These are phyloP conservation scores for Alauda arvensis DNA, from an alignment of 2,797 vertebrate species.

Conservation along the genomic window DNA sequence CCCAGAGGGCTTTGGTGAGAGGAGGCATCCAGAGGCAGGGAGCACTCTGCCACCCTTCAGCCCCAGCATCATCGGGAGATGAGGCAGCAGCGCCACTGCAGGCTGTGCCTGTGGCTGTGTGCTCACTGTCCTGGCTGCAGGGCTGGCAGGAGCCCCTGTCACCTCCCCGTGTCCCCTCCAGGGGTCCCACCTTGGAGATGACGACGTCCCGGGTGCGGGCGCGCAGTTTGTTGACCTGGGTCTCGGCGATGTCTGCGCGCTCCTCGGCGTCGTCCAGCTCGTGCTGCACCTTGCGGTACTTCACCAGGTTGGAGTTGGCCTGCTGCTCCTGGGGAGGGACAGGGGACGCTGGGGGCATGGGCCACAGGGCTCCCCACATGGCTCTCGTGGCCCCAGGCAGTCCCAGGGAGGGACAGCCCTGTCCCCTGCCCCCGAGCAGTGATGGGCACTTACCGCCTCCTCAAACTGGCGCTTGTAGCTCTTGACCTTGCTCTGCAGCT, in stretches of 20 bases:
- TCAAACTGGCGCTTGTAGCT: conserved; percentile 91
- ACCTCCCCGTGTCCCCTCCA: rapidly evolving
- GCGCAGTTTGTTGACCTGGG: conserved; percentile 89
- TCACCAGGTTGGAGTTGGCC: conserved; percentile 86
- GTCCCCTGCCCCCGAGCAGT: background rate
- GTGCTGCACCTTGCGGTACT: conserved; percentile 89
- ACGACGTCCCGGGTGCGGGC: conserved; percentile 75
- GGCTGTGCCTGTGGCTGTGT: rapidly evolving
- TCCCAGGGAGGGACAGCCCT: background rate
- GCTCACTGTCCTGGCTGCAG: background rate
- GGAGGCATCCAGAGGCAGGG: background rate
- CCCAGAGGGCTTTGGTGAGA: background rate
- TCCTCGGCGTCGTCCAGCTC: conserved; percentile 91
- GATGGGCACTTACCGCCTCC: conserved; percentile 81
- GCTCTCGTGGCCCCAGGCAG: rapidly evolving
- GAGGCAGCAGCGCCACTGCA: background rate
- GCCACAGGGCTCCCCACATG: rapidly evolving
- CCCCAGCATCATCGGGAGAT: rapidly evolving
- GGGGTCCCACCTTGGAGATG: conserved; percentile 67
- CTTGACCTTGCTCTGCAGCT: conserved; percentile 92
- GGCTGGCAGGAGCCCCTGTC: background rate
- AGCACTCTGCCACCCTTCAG: background rate
- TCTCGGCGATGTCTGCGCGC: conserved; percentile 84
- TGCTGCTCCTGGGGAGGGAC: conserved; percentile 80
- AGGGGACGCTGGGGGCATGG: rapidly evolving